Percentiles rank a stretch among this genome's conserved stretches.
Conservation (phyloP, 2,888 invertebrate species). For the Scaptomyza cyrtandrae region DNA sequence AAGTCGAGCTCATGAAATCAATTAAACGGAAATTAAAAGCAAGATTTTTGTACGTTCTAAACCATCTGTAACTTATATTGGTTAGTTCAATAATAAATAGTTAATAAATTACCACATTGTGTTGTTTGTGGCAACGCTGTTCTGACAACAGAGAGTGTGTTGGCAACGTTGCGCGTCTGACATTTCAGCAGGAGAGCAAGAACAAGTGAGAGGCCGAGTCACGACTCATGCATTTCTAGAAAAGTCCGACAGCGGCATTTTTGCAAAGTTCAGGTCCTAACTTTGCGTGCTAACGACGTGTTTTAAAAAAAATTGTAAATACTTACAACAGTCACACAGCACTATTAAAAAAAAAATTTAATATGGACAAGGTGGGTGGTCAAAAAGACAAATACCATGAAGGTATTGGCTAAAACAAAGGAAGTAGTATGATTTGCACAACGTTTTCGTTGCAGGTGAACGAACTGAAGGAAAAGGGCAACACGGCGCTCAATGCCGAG, state of each 20-base stretch:
- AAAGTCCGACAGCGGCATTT: conserved; percentile 71
- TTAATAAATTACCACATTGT: not conserved
- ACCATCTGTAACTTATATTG: not conserved
- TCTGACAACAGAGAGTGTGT: conserved; percentile 10
- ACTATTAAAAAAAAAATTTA: conserved; percentile 1
- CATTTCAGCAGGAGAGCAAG: conserved; percentile 26
- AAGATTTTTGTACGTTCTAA: not conserved
- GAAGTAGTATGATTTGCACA: conserved; percentile 16
- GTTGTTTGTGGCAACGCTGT: conserved; percentile 23
- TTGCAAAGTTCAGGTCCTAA: conserved; percentile 53
- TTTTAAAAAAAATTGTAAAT: conserved; percentile 19
- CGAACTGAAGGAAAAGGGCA: conserved; percentile 94
- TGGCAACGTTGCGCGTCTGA: conserved; percentile 45
- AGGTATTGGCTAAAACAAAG: not conserved
- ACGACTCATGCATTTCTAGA: conserved; percentile 66
- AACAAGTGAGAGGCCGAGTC: conserved; percentile 30
- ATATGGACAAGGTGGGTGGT: conserved; percentile 44
- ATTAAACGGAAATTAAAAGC: not conserved
- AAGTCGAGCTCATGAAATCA: not conserved
- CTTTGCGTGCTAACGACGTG: conserved; percentile 31
- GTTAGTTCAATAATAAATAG: too few species aligned
- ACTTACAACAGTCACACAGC: conserved; percentile 15
- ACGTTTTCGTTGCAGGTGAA: conserved; percentile 87
- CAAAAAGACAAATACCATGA: not conserved
- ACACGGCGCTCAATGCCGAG: conserved; percentile 91